phyloP scores from a whole-genome alignment of 2,113 vertebrate genomes.

The Protobothrops flavoviridis region DNA sequence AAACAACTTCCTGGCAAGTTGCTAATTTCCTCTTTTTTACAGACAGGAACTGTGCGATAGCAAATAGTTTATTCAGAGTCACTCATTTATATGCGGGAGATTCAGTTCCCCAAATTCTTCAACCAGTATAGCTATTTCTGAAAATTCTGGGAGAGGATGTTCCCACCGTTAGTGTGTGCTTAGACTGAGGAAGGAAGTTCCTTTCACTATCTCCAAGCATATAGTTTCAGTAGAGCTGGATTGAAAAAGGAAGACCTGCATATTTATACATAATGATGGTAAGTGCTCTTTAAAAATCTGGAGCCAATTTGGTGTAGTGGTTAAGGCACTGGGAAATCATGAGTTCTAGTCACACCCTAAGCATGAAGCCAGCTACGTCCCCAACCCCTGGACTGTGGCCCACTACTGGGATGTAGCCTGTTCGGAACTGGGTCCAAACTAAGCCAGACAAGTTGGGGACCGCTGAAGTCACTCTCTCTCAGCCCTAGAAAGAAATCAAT shows the following conservation, averaged over 20 bases:
- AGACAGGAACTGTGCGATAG: neutral
- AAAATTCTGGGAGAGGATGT: neutral
- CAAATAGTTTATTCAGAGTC: neutral
- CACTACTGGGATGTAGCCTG: no score
- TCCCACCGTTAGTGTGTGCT: neutral
- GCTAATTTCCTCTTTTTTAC: neutral
- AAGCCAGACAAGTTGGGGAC: no score
- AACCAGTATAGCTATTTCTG: neutral
- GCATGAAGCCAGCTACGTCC: neutral
- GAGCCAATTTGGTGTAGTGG: neutral
- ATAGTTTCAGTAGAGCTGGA: neutral
- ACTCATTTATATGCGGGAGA: neutral
- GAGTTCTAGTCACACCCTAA: neutral
- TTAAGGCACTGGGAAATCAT: neutral
- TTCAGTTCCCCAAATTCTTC: neutral
- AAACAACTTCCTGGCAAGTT: neutral
- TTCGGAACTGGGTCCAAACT: no score
- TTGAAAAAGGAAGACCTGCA: neutral
- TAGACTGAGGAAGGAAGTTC: neutral
- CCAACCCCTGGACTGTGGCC: no score
- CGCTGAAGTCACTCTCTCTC: neutral
- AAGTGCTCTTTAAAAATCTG: neutral
- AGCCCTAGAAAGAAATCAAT: neutral
- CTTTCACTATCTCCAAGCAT: neutral
- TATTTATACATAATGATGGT: neutral